Conservation (phyloP, 2,113 vertebrate species). For the Procavia capensis region DNA sequence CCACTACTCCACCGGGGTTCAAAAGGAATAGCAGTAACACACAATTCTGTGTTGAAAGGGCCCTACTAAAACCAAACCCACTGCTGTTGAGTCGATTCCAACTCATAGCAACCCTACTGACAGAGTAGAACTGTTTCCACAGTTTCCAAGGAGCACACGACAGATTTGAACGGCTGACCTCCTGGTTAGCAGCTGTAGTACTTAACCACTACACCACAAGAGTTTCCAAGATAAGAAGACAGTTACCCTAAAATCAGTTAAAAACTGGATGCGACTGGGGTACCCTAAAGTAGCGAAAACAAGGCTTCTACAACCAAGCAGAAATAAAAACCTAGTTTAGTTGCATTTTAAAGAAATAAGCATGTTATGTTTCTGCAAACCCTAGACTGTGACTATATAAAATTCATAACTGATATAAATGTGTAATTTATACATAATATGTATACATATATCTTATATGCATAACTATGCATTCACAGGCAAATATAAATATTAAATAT, state of each 20-base stretch:
- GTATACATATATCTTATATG: background rate
- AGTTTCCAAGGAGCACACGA: no score
- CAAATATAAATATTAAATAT: conserved; percentile 54
- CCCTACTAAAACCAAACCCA: no score
- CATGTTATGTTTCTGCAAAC: conserved; percentile 16
- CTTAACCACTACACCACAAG: no score
- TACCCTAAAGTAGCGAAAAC: conserved; percentile 7
- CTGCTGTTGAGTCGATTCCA: no score
- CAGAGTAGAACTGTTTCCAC: no score
- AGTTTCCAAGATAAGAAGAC: no score
- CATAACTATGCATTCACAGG: background rate
- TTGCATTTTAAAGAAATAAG: conserved; percentile 52
- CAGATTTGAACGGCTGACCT: no score
- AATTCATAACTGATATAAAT: conserved; percentile 63
- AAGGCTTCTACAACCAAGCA: background rate
- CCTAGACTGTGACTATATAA: background rate
- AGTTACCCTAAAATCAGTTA: background rate
- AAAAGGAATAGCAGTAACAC: background rate
- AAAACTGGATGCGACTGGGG: background rate
- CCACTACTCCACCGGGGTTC: no score
- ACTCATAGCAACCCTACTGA: no score
- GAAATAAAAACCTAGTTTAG: background rate
- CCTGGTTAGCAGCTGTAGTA: no score
- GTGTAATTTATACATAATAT: conserved; percentile 43
- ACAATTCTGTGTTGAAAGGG: background rate